Evolutionary conservation across 2,113 vertebrate species (phyloP).

Genomic region (Pteruthius melanotis): DNA sequence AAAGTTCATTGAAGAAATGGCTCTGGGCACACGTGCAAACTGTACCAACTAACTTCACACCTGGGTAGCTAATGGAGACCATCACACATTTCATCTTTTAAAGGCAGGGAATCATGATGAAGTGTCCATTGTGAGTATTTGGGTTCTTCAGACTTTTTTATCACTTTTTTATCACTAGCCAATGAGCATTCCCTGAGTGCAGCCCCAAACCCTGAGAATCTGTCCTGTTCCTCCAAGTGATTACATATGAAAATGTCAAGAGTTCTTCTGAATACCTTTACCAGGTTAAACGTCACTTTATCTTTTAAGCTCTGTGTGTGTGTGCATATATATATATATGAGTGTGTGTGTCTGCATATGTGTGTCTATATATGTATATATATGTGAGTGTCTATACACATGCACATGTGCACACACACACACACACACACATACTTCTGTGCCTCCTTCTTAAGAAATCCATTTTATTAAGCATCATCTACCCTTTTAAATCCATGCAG

Average conservation of each 20-base stretch:
- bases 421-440: neutral
- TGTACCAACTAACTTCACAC: neutral
- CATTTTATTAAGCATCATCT: neutral
- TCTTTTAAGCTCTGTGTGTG: neutral
- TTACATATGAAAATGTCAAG: neutral
- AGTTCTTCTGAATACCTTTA: neutral
- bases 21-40: neutral
- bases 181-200: neutral
- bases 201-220: neutral
- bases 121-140: neutral
- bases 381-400: neutral
- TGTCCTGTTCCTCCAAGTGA: neutral
- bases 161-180: rapidly evolving
- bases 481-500: neutral
- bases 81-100: neutral
- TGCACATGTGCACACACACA: rapidly evolving
- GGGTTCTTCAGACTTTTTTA: neutral
- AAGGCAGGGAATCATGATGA: neutral
- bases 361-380: neutral
- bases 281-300: neutral
- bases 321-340: too few relatives aligned
- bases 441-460: neutral
- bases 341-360: too few relatives aligned
- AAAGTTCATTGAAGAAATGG: neutral
- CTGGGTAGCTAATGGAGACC: neutral